phyloP scores from a whole-genome alignment of 2,888 invertebrate species.

The Resseliella maxima region DNA sequence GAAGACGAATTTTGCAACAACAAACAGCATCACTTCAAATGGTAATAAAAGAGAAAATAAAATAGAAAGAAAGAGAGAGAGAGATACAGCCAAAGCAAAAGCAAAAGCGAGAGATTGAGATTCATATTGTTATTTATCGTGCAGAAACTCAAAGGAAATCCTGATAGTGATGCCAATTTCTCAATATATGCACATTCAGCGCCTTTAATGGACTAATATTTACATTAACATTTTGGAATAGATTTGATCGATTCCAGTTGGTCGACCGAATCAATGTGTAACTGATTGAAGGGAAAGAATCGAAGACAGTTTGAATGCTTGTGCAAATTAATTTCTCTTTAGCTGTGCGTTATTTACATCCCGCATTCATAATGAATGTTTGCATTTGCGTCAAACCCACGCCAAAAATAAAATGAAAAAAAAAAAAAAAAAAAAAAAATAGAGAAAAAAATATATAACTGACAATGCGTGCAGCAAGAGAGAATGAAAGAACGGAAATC shows the following conservation, averaged over 20 bases:
- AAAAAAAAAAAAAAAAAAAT: neutral
- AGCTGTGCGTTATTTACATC: neutral
- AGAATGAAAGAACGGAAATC: neutral
- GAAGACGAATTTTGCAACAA: neutral
- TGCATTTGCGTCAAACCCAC: conserved; percentile 33
- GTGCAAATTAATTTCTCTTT: conserved; percentile 15
- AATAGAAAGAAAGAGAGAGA: neutral
- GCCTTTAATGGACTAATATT: neutral
- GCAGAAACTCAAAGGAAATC: neutral
- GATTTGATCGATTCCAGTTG: neutral
- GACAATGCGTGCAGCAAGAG: neutral
- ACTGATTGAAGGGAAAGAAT: neutral
- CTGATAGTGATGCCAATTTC: neutral
- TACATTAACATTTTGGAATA: neutral
- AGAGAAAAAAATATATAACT: too few species aligned
- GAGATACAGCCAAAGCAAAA: neutral
- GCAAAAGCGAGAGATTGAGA: too few species aligned
- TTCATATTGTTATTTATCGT: neutral
- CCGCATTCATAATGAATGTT: neutral
- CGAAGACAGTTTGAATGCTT: neutral
- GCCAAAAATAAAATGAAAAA: neutral
- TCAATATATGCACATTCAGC: conserved; percentile 37
- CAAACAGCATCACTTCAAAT: neutral
- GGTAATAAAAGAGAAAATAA: neutral
- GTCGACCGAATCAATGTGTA: neutral